Percentiles rank a stretch among this genome's conserved stretches.
Evolutionary conservation across 2,888 invertebrate genomes (phyloP).

Genomic region (Lasioglossum marginatum): DNA sequence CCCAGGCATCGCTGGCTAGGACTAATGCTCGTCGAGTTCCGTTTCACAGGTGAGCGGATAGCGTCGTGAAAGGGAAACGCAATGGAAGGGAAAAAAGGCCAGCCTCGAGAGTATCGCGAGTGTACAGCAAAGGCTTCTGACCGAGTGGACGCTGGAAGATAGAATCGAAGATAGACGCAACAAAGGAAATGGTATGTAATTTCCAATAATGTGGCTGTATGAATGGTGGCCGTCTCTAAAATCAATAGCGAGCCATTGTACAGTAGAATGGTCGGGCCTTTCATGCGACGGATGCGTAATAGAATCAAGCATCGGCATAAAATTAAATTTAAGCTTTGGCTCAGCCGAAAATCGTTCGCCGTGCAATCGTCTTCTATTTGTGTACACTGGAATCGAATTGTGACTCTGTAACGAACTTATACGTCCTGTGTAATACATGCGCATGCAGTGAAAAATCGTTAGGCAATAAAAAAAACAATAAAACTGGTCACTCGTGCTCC

Average conservation of each 20-base stretch:
- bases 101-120: slow-evolving; percentile 28
- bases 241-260: slow-evolving; percentile 51
- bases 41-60: not conserved
- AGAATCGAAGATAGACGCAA: slow-evolving; percentile 40
- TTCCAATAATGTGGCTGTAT: slow-evolving; percentile 47
- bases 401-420: slow-evolving; percentile 23
- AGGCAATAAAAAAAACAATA: not conserved
- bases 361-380: not conserved
- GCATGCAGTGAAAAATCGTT: not conserved
- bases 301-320: slow-evolving; percentile 36
- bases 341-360: not conserved
- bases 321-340: slow-evolving; percentile 44
- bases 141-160: slow-evolving; percentile 23
- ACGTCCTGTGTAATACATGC: not conserved
- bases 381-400: not conserved
- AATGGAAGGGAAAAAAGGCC: not conserved
- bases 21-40: not conserved
- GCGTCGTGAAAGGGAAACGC: not conserved
- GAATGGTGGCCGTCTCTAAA: slow-evolving; percentile 37
- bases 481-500: not conserved
- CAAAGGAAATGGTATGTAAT: slow-evolving; percentile 51
- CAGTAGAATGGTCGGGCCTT: slow-evolving; percentile 18
- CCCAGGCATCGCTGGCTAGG: not conserved
- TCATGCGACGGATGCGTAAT: slow-evolving; percentile 32
- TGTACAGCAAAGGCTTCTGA: slow-evolving; percentile 28